A percentile compares a stretch with the other conserved stretches of the same genome.
These are phyloP conservation scores for Zaprionus vittiger DNA, from an alignment of 1,140 invertebrate genomes.

Conservation along the genomic window DNA sequence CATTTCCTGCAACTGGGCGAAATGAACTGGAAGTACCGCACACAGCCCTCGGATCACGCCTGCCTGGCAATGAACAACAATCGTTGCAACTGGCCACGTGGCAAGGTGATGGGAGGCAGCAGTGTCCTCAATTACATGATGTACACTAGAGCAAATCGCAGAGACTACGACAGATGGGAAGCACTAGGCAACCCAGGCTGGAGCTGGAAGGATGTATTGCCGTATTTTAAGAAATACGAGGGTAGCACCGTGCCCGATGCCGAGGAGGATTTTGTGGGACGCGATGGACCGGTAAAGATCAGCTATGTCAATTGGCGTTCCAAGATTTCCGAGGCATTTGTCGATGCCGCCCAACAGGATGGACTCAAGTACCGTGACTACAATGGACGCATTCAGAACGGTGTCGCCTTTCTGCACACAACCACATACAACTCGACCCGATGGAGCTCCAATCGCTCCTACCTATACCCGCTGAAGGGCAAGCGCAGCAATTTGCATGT, in stretches of 20 bases:
- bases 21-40: constrained; percentile 89
- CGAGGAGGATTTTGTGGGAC: constrained; percentile 86
- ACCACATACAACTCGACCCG: constrained; percentile 89
- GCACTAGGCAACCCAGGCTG: constrained; percentile 91
- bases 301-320: constrained; percentile 87
- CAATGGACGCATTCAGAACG: constrained; percentile 88
- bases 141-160: constrained; percentile 90
- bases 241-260: constrained; percentile 87
- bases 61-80: constrained; percentile 85
- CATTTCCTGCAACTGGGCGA: constrained; percentile 87
- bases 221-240: constrained; percentile 93
- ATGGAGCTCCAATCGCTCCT: constrained; percentile 90
- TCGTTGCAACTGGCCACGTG: constrained; percentile 89
- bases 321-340: constrained; percentile 87
- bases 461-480: constrained; percentile 88
- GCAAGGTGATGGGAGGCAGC: constrained; percentile 93
- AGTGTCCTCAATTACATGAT: constrained; percentile 96
- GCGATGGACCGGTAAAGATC: constrained; percentile 86
- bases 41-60: constrained; percentile 86
- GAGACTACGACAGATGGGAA: constrained; percentile 93
- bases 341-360: constrained; percentile 88
- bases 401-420: constrained; percentile 88
- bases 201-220: constrained; percentile 92
- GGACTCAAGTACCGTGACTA: constrained; percentile 90
- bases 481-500: constrained; percentile 88